Evolutionary conservation across 1,140 invertebrate species (phyloP), one percentile per base, ranked within the genome.

Genomic region (Brachionus sp.): DNA sequence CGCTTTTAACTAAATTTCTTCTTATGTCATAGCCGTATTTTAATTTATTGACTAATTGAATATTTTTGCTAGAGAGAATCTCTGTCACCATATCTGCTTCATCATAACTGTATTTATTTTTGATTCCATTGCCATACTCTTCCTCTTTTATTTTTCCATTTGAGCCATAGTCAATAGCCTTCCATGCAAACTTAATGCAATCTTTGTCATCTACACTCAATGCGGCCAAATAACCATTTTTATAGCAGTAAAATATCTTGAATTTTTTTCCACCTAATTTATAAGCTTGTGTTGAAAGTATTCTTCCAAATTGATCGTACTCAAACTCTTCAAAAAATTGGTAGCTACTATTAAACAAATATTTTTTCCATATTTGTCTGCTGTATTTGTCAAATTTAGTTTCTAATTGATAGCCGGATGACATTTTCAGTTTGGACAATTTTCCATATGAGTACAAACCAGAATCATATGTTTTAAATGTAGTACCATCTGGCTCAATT

Each of bases 401-500:
- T 5, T 62, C 57, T 16, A 62, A 12, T 62, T 62, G 57, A 5
- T 62, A 62, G 13, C 57, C 57, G 2, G 12, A n/a, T 0, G 19
- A 16, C 6, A 62, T 16, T n/a, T 25, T 62, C 57, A 62, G 19
- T 5, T 5, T 62, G 57, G 57, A 62, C 57, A 62, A 25, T 62
- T 62, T 62, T 62, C 57, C 57, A 62, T n/a, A 16, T 0, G 57
- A 62, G 19, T 4, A 62, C 19, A 62, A 62, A 9, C 57, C 57
- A 62, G 57, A 62, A 62, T 62, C 57, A 62, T 62, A 62, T 62
- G 13, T 62, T 62, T 62, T 62, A 62, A 62, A n/a, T n/a, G 57
- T 62, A 16, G 19, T 62, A 16, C 57, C 57, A 62, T 62, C 57
- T 62, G 57, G 57, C 1, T 62, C 57, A 19, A 62, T 16, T 62